These are phyloP conservation scores for Cryptomyrus ogoouensis DNA, from an alignment of 2,113 vertebrate species.

Conservation along the genomic window DNA sequence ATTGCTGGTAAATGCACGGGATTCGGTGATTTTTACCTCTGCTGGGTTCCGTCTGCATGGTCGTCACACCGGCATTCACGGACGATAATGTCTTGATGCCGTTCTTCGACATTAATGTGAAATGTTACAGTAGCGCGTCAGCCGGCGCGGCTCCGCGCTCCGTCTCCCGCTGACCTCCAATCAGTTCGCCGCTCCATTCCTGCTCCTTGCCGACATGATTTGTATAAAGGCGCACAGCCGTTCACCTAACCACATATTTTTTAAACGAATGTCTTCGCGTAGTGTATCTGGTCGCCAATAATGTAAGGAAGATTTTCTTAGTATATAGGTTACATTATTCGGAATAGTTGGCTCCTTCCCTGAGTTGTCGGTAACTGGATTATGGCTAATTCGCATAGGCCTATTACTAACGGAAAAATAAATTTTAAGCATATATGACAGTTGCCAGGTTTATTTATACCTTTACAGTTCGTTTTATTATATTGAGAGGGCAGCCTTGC, in stretches of 20 bases:
- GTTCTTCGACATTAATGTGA: not conserved
- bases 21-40: slow-evolving; percentile 15
- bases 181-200: slow-evolving; percentile 18
- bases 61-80: not conserved
- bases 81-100: not conserved
- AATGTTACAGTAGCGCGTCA: not conserved
- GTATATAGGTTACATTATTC: not conserved
- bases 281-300: not conserved
- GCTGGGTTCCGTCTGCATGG: not conserved
- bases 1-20: not conserved
- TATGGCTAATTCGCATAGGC: not conserved
- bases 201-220: slow-evolving; percentile 31
- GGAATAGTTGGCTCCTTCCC: not conserved
- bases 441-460: not conserved
- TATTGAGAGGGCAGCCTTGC: not conserved
- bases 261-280: not conserved
- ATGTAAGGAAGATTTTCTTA: not conserved
- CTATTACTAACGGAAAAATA: not conserved
- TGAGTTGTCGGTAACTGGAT: not conserved
- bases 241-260: slow-evolving; percentile 12
- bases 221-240: not conserved
- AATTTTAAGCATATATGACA: not conserved
- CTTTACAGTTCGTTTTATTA: not conserved
- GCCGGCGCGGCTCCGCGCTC: not conserved
- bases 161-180: slow-evolving; percentile 25